Conservation (phyloP, 2,113 vertebrate species). For the Hiodon tergisus region DNA sequence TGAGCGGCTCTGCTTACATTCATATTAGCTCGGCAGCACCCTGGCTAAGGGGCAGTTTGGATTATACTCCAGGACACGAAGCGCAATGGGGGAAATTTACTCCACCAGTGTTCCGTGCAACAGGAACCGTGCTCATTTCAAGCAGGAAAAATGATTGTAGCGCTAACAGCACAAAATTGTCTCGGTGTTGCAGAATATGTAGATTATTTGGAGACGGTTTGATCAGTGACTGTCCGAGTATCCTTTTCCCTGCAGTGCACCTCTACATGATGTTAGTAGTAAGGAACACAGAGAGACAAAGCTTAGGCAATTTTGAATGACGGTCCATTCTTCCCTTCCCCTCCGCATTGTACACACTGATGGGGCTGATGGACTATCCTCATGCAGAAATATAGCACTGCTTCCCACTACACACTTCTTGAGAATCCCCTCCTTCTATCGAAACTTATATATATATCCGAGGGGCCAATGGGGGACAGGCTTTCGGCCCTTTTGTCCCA, state of each 20-base stretch:
- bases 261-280: background rate
- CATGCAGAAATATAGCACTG: background rate
- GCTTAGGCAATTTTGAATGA: background rate
- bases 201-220: background rate
- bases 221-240: background rate
- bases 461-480: background rate
- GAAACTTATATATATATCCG: background rate
- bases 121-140: background rate
- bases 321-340: background rate
- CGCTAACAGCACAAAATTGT: too few species aligned
- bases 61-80: background rate
- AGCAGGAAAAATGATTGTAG: background rate
- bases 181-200: too few species aligned
- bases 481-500: background rate
- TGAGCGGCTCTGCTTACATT: background rate
- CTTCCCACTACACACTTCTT: background rate
- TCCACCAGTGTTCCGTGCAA: too few species aligned
- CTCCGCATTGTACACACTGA: constrained; percentile 1
- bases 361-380: constrained; percentile 2
- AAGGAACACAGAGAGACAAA: background rate
- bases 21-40: constrained; percentile 1
- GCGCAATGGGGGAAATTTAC: background rate
- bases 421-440: background rate
- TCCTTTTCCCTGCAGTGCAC: background rate
- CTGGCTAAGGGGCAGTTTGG: constrained; percentile 1